Conservation (phyloP, 2,113 vertebrate genomes). For the Redunca redunca region DNA sequence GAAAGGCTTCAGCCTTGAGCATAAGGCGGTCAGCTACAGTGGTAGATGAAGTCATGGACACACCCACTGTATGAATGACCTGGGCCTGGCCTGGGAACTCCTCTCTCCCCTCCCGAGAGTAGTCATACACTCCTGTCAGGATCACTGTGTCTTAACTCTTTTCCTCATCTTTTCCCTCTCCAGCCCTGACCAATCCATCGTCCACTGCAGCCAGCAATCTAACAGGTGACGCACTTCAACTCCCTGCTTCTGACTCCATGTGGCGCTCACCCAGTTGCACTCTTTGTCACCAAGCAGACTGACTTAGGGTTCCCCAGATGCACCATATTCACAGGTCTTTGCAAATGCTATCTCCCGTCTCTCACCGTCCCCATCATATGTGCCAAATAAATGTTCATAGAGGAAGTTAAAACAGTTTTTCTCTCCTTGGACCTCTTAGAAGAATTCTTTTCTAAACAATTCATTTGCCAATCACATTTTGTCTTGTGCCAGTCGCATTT, state of each 20-base stretch:
- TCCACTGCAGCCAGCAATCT: neutral
- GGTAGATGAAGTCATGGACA: neutral
- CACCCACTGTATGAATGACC: fast-evolving
- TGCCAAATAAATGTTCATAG: neutral
- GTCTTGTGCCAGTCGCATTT: neutral
- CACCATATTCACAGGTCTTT: neutral
- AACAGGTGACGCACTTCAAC: neutral
- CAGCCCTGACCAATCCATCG: neutral
- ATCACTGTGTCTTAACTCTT: neutral
- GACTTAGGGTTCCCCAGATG: neutral
- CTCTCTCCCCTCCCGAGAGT: neutral
- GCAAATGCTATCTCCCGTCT: neutral
- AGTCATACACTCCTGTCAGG: neutral
- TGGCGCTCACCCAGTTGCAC: neutral
- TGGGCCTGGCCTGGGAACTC: neutral
- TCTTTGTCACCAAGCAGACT: neutral
- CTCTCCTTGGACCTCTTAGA: neutral
- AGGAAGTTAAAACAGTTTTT: neutral
- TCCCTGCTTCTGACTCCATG: neutral
- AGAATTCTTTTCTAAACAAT: neutral
- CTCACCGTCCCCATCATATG: neutral
- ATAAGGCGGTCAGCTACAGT: neutral
- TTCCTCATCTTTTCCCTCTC: neutral
- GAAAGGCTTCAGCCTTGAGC: neutral
- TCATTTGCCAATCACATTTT: neutral